A percentile compares a stretch with the other conserved stretches of the same genome.
Evolutionary conservation across 2,888 invertebrate genomes (phyloP).

Genomic region (Lithophane ornitopus): DNA sequence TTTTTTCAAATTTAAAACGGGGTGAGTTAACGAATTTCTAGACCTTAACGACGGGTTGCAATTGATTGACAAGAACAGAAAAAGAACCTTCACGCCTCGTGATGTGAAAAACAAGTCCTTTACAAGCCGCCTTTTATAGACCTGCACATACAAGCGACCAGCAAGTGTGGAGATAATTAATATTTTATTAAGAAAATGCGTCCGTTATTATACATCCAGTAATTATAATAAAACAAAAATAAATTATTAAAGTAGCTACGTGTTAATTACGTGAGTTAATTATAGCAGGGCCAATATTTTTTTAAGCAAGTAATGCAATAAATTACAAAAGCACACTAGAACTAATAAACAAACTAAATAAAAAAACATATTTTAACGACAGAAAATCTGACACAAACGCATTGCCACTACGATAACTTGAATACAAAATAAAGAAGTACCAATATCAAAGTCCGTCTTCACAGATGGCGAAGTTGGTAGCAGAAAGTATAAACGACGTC

Average conservation of each 20-base stretch:
- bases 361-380: background rate
- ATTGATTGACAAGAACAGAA: conserved; percentile 78
- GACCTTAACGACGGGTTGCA: conserved; percentile 67
- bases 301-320: background rate
- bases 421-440: conserved; percentile 24
- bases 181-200: conserved; percentile 51
- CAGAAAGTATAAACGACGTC: conserved; percentile 61
- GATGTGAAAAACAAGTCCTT: conserved; percentile 70
- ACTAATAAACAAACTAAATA: background rate
- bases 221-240: conserved; percentile 29
- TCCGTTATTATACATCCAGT: conserved; percentile 12
- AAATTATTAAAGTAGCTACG: background rate
- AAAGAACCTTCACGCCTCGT: conserved; percentile 73
- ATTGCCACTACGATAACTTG: background rate
- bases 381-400: background rate
- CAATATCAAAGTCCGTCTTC: conserved; percentile 15
- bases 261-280: background rate
- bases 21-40: conserved; percentile 72
- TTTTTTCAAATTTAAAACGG: conserved; percentile 62
- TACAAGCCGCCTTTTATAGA: conserved; percentile 65
- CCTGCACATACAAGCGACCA: conserved; percentile 32
- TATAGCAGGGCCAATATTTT: background rate
- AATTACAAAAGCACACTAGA: background rate
- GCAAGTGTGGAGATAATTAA: conserved; percentile 52
- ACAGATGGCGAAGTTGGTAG: conserved; percentile 42